phyloP scores from a whole-genome alignment of 2,113 vertebrate species.

The Phrynocephalus versicolor region DNA sequence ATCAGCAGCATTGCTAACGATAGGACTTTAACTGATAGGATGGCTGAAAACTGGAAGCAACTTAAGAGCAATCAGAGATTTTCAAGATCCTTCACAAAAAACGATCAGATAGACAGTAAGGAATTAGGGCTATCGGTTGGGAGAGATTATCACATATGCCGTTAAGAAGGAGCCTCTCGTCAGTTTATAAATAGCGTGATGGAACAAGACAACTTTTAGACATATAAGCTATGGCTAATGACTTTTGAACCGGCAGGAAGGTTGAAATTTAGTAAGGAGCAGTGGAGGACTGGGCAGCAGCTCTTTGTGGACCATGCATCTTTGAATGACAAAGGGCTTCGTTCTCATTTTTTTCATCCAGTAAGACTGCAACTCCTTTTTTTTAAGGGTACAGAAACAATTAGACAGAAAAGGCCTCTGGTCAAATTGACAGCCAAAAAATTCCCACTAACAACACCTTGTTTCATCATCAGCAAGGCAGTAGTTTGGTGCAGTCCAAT shows the following conservation, averaged over 20 bases:
- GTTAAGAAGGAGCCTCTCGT: neutral
- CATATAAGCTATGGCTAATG: neutral
- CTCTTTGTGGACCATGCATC: fast-evolving
- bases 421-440: neutral
- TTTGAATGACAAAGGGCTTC: neutral
- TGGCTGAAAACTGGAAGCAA: too few relatives aligned
- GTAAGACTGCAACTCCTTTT: neutral
- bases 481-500: neutral
- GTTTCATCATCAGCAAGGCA: neutral
- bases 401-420: neutral
- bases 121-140: neutral
- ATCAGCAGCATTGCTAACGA: too few relatives aligned
- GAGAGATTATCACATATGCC: neutral
- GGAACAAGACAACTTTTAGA: neutral
- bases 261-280: neutral
- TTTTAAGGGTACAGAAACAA: neutral
- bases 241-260: neutral
- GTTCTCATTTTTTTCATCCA: constrained; percentile 5
- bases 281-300: neutral
- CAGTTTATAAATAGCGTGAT: neutral
- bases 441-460: neutral
- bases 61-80: neutral
- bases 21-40: too few relatives aligned
- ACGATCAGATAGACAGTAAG: neutral
- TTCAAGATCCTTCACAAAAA: neutral